A percentile compares a stretch with the other conserved stretches of the same genome.
phyloP scores from a whole-genome alignment of 2,797 vertebrate species.

The Psittacula echo region DNA sequence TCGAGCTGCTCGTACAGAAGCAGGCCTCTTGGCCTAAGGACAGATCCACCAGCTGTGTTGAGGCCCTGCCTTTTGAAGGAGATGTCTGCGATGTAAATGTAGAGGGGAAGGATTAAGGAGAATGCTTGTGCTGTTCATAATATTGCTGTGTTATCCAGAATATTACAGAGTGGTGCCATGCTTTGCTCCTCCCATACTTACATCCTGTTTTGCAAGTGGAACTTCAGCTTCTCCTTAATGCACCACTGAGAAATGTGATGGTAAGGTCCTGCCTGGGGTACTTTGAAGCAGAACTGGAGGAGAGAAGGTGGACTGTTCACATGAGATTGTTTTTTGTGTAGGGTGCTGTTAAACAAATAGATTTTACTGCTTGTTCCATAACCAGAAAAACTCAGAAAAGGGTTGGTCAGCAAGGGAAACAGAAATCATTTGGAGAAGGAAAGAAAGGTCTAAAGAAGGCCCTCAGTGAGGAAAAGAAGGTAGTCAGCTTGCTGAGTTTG shows the following conservation, averaged over 20 bases:
- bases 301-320: background rate
- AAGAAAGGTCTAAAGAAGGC: background rate
- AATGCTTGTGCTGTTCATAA: accelerated
- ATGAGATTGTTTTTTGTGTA: background rate
- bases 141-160: background rate
- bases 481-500: background rate
- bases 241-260: background rate
- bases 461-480: background rate
- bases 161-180: background rate
- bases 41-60: background rate
- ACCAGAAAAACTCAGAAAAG: background rate
- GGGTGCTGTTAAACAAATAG: background rate
- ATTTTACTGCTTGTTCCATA: background rate
- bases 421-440: background rate
- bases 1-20: background rate
- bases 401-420: background rate
- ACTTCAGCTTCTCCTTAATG: background rate
- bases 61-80: background rate
- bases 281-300: background rate
- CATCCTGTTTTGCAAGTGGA: background rate
- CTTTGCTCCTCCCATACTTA: background rate
- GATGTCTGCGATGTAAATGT: background rate
- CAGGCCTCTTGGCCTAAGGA: background rate
- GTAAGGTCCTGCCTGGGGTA: background rate
- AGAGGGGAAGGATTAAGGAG: background rate